Base-by-base conservation (phyloP, 1,140 invertebrate genomes). In the Aphis craccivora region DNA sequence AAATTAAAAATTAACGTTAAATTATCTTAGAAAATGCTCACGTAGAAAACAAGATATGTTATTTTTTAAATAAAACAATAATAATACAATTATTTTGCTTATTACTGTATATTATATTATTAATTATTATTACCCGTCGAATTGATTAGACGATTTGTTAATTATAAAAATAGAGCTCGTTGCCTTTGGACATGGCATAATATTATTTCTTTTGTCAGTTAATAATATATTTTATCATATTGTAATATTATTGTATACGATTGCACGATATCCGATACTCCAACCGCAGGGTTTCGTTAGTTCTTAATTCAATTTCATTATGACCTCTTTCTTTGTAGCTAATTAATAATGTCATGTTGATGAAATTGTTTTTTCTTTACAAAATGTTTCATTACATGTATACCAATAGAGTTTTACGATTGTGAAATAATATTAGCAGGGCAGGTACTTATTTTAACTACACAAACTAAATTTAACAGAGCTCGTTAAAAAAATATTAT, bases 231-330 rank as follows among this genome's bases (percentile, higher is more conserved):
- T 90, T 90, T 90, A 90, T 90, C 55, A 43, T 67, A 67, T 30
- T 55, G 87, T 87, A 87, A 86, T 86, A 86, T n/a, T 76, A 51
- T 87, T 87, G 30, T 89, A 87, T 35, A 43, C 22, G 90, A 92
- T 92, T 92, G 67, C 67, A 83, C 90, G 67, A 81, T 81, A 91
- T 91, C 67, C 90, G 60, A 48, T 35, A 91, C 60, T 45, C 43
- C 67, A 45, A 83, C 67, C 90, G 60, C 45, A 35, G 90, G 90
- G 90, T 83, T 92, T 76, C 90, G 53, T 83, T 83, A 48, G 90
- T 92, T 48, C 35, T 48, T 92, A 83, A 92, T 92, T 92, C 90
- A 83, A 92, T 92, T 83, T 83, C 90, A 48, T 83, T 83, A 83
- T 51, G 60, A 92, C 76, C 76, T 83, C 40, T 92, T 92, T 92